Evolutionary conservation across 2,113 vertebrate species (phyloP), one percentile per base, ranked within the genome.

Genomic region (Nothobranchius furzeri): DNA sequence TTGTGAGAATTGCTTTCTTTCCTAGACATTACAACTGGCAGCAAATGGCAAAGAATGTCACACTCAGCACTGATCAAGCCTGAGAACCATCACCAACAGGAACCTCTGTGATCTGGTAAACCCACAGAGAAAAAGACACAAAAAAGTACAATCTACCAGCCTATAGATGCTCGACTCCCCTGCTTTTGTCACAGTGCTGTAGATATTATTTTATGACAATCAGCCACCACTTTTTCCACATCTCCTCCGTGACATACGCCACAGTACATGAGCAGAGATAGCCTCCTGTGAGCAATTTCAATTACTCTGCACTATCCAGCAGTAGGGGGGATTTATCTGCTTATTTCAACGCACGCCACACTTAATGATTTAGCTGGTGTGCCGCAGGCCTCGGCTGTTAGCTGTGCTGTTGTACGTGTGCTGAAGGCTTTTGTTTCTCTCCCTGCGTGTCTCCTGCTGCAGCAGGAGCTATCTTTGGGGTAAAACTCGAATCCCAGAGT

Each of bases 251-350:
- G 55, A 66, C 60, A 76, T 78, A 59, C 24, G 51, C 80, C 67
- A 57, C 43, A 57, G 61, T 75, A 80, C 85, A 86, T 59, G 81
- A 85, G 76, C 76, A 76, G 61, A 68, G 78, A 91, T 81, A 57
- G 78, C 76, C 79, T 89, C 86, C 84, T 84, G 81, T 87, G 84
- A 88, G 80, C 78, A 86, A 87, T 91, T 92, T 91, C 89, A 92
- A 88, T 91, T 87, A 90, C 82, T 81, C 69, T 60, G 78, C 75
- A 80, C 78, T 80, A 77, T 83, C 86, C 62, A 60, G 70, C 74
- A 42, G 70, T 72, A 64, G 64, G 80, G 66, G 87, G 89, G 84
- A 87, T 86, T 87, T 88, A 90, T 91, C 88, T 88, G 79, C 85
- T 89, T 68, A 72, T 92, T 91, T 91, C 90, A 90, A 89, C 89